Conservation (phyloP, 2,113 vertebrate genomes). For the Azemiops feae region DNA sequence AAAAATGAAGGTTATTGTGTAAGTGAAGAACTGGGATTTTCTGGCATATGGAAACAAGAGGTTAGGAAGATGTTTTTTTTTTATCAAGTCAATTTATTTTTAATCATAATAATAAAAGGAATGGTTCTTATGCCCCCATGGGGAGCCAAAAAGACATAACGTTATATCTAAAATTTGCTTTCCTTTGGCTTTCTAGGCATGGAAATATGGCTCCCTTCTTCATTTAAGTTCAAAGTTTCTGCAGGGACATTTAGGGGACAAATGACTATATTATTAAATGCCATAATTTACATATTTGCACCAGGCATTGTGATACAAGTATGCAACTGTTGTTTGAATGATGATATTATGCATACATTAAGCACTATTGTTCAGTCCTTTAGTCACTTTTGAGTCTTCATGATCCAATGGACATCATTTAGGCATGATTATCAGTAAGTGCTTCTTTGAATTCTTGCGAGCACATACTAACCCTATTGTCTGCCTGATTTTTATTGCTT, state of each 20-base stretch:
- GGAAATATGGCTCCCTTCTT: not conserved
- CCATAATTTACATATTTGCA: not conserved
- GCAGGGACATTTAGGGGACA: not conserved
- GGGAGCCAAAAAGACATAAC: not conserved
- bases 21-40: not conserved
- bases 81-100: constrained; percentile 28
- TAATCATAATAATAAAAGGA: not conserved
- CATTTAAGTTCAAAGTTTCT: not conserved
- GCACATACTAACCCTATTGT: not conserved
- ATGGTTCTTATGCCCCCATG: not conserved
- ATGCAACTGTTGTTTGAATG: not conserved
- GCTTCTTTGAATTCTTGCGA: not conserved
- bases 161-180: not conserved
- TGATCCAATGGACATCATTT: not conserved
- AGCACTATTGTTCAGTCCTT: not conserved
- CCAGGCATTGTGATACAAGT: not conserved
- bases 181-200: not conserved
- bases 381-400: not conserved
- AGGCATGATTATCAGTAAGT: not conserved
- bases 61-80: not conserved
- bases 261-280: not conserved
- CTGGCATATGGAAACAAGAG: not conserved
- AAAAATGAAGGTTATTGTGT: not conserved
- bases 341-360: not conserved
- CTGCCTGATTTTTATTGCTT: not conserved